phyloP scores from a whole-genome alignment of 1,140 invertebrate genomes.

The Formica selysi region DNA sequence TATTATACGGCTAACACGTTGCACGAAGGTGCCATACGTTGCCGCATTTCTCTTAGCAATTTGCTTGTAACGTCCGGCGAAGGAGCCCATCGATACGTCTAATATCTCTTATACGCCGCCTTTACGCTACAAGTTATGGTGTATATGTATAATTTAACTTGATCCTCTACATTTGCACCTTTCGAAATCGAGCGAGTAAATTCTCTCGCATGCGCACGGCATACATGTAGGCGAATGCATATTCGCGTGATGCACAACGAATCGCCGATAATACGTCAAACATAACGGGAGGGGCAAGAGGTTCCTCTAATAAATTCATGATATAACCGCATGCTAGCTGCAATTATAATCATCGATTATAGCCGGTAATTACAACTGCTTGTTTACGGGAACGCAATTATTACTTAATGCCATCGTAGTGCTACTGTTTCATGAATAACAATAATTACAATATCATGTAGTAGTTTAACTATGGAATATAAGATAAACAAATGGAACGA shows the following conservation, averaged over 20 bases:
- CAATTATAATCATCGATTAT: conserved; percentile 57
- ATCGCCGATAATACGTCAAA: conserved; percentile 45
- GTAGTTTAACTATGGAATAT: not conserved
- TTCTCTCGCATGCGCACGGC: not conserved
- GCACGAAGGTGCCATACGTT: conserved; percentile 27
- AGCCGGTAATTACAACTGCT: conserved; percentile 42
- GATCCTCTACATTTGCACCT: not conserved
- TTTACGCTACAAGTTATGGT: not conserved
- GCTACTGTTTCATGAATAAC: conserved; percentile 38
- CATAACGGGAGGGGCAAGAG: not conserved
- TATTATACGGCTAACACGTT: conserved; percentile 34
- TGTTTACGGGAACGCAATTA: conserved; percentile 53
- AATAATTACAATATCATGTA: conserved; percentile 7
- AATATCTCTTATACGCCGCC: not conserved
- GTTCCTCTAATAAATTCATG: conserved; percentile 52
- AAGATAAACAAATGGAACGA: not conserved
- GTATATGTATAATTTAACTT: not conserved
- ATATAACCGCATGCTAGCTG: conserved; percentile 30
- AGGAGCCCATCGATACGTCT: conserved; percentile 4
- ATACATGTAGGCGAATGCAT: not conserved
- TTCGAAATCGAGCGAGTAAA: not conserved
- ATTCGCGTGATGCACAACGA: conserved; percentile 25
- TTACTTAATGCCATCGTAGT: conserved; percentile 35
- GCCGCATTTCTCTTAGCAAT: conserved; percentile 23
- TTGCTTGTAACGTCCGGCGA: conserved; percentile 2